phyloP scores from a whole-genome alignment of 1,140 invertebrate species.

The Drosophila pectinifera region DNA sequence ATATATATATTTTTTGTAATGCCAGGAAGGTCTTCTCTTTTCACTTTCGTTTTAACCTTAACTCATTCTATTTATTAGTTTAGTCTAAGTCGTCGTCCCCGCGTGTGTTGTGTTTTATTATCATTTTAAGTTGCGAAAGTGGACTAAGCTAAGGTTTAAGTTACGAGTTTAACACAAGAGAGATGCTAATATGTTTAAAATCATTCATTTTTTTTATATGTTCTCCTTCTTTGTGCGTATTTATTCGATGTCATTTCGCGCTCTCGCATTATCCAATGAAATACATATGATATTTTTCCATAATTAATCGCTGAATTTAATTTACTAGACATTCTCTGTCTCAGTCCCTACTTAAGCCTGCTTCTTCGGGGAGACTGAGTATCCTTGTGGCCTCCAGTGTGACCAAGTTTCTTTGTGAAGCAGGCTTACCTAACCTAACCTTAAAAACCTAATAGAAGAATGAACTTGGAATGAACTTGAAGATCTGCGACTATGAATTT shows the following conservation, averaged over 20 bases:
- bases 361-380: too few species aligned
- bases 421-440: too few species aligned
- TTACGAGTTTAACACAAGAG: conserved; percentile 24
- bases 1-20: conserved; percentile 33
- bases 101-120: too few species aligned
- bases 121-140: neutral
- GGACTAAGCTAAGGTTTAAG: neutral
- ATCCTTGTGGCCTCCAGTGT: too few species aligned
- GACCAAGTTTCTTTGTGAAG: too few species aligned
- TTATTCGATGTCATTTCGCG: conserved; percentile 21
- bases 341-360: too few species aligned
- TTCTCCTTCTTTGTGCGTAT: conserved; percentile 17
- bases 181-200: conserved; percentile 59
- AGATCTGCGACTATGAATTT: too few species aligned
- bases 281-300: conserved; percentile 67
- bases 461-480: too few species aligned
- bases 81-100: too few species aligned
- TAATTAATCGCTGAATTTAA: conserved; percentile 13
- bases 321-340: too few species aligned
- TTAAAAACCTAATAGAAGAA: too few species aligned
- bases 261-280: conserved; percentile 30
- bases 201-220: conserved; percentile 3
- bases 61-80: neutral
- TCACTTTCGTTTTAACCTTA: neutral
- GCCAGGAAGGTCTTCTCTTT: conserved; percentile 18